phyloP scores from a whole-genome alignment of 2,797 vertebrate genomes.

The Spondyliosoma cantharus region DNA sequence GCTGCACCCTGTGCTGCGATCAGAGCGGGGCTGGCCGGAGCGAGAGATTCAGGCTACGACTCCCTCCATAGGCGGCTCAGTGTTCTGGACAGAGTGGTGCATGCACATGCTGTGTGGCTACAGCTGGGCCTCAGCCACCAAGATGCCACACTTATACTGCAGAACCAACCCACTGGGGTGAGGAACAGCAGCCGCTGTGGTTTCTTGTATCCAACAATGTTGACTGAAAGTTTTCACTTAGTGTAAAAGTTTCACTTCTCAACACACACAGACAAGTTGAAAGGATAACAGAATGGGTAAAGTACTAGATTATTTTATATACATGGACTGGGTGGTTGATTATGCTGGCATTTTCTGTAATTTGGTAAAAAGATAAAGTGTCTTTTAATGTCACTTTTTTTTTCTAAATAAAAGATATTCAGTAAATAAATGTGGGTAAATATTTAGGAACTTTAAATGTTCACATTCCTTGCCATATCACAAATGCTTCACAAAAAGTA shows the following conservation, averaged over 20 bases:
- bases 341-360: not conserved
- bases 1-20: slow-evolving; percentile 72
- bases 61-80: slow-evolving; percentile 90
- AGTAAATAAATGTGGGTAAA: not conserved
- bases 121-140: slow-evolving; percentile 88
- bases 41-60: slow-evolving; percentile 93
- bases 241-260: not conserved
- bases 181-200: slow-evolving; percentile 56
- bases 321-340: not conserved
- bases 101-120: slow-evolving; percentile 93
- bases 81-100: slow-evolving; percentile 91
- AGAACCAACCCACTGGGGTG: slow-evolving; percentile 89
- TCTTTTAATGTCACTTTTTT: not conserved
- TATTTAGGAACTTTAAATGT: not conserved
- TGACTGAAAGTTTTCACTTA: not conserved
- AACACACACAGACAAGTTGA: not conserved
- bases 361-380: not conserved
- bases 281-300: not conserved
- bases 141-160: slow-evolving; percentile 85
- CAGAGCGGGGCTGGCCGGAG: slow-evolving; percentile 70
- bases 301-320: not conserved
- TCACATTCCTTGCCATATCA: not conserved
- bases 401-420: not conserved
- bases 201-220: not conserved
- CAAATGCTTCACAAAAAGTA: not conserved